Percentiles rank a stretch among this genome's conserved stretches.
phyloP scores from a whole-genome alignment of 1,140 invertebrate genomes.

The Drosophila quadrilineata region DNA sequence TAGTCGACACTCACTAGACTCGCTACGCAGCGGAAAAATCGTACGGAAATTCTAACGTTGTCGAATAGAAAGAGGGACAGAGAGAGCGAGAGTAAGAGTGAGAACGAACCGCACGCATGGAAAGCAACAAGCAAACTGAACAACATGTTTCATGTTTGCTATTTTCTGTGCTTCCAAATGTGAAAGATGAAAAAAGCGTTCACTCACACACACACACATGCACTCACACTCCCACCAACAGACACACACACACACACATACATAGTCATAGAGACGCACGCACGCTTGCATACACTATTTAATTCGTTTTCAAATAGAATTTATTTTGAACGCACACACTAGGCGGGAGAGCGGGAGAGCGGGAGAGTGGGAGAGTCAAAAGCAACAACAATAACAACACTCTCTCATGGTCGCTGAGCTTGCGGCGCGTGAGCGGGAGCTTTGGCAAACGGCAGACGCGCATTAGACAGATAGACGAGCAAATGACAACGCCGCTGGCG shows the following conservation, averaged over 20 bases:
- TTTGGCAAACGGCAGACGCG: conserved; percentile 57
- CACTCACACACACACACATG: conserved; percentile 1
- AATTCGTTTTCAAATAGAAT: conserved; percentile 64
- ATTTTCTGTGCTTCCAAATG: conserved; percentile 72
- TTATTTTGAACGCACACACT: conserved; percentile 34
- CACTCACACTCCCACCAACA: conserved; percentile 6
- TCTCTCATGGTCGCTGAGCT: conserved; percentile 30
- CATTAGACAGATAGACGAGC: conserved; percentile 41
- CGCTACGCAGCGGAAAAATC: too few species aligned
- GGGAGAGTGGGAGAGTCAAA: conserved; percentile 39
- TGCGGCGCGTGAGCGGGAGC: conserved; percentile 58
- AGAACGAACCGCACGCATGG: conserved; percentile 67
- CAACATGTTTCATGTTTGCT: conserved; percentile 74
- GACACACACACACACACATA: conserved; percentile 16
- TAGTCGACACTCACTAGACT: not conserved
- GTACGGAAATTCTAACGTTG: not conserved
- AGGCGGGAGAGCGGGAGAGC: too few species aligned
- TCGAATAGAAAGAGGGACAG: not conserved
- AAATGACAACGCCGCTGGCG: conserved; percentile 35
- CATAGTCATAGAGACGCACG: not conserved
- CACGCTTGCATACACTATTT: conserved; percentile 52
- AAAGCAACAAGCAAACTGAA: conserved; percentile 80
- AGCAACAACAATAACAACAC: conserved; percentile 4
- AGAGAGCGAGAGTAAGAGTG: conserved; percentile 10
- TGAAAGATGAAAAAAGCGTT: conserved; percentile 65